These are phyloP conservation scores for Morphnarchus princeps DNA, from an alignment of 2,113 vertebrate species.

Conservation along the genomic window DNA sequence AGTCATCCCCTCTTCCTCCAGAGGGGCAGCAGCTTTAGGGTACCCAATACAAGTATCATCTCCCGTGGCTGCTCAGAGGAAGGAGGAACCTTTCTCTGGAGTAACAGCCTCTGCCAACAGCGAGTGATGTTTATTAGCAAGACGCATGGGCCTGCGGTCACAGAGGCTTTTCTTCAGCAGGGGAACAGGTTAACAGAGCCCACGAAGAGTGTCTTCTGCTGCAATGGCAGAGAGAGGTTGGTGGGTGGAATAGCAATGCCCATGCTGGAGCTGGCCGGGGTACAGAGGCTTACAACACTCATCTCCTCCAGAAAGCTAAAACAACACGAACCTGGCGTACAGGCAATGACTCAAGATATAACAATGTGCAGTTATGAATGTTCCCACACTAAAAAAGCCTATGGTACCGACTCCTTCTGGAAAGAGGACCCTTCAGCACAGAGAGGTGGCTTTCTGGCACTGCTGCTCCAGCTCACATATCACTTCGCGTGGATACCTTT, in stretches of 20 bases:
- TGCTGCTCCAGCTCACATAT: not conserved
- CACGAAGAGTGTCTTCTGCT: not conserved
- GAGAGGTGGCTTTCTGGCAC: not conserved
- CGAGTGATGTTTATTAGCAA: not conserved
- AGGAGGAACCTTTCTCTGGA: not conserved
- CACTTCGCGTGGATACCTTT: not conserved
- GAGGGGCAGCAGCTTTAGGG: not conserved
- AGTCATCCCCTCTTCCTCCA: not conserved
- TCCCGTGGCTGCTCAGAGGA: not conserved
- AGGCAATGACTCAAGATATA: not conserved
- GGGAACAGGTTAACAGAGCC: not conserved
- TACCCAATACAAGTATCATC: not conserved
- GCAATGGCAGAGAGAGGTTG: not conserved
- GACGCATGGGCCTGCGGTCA: accelerated
- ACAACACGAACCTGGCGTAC: accelerated
- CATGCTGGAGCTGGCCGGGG: not conserved
- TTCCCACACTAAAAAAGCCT: not conserved
- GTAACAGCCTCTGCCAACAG: not conserved
- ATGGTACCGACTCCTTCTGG: accelerated
- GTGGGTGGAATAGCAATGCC: not conserved
- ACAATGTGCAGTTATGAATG: not conserved
- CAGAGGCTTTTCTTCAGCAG: not conserved
- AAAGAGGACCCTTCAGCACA: not conserved
- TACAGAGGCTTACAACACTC: not conserved
- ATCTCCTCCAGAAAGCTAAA: not conserved